These are phyloP conservation scores for Psettodes erumei DNA, from an alignment of 2,113 vertebrate genomes.

Conservation along the genomic window DNA sequence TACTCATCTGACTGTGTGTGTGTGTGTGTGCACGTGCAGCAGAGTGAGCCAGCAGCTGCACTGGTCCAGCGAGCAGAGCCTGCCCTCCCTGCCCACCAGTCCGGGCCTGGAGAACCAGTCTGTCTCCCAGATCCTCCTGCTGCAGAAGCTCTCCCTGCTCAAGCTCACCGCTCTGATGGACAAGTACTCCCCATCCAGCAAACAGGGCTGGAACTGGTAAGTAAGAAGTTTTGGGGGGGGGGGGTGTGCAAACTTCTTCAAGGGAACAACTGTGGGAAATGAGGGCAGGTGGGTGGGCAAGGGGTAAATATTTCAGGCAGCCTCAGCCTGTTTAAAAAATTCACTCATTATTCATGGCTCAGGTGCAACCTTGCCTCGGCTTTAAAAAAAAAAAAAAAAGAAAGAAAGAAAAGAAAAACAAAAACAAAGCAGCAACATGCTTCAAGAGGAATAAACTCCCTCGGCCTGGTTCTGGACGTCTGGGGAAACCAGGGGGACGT, in stretches of 20 bases:
- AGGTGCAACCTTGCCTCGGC: constrained; percentile 48
- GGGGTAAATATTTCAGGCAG: constrained; percentile 58
- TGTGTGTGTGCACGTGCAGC: constrained; percentile 33
- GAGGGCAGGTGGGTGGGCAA: constrained; percentile 29
- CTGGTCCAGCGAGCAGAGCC: constrained; percentile 80
- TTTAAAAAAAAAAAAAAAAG: constrained; percentile 23
- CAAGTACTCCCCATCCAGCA: constrained; percentile 88
- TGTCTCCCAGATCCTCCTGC: constrained; percentile 82
- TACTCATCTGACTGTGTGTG: not conserved
- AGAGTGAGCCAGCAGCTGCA: constrained; percentile 71
- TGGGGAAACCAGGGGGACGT: constrained; percentile 6
- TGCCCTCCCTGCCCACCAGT: constrained; percentile 59
- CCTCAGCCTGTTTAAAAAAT: constrained; percentile 55
- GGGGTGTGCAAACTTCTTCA: constrained; percentile 23
- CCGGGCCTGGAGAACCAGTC: constrained; percentile 77
- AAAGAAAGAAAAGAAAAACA: too few species aligned
- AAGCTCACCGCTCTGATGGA: constrained; percentile 91
- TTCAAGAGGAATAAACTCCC: constrained; percentile 29
- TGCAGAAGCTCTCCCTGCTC: constrained; percentile 87
- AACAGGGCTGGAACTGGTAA: constrained; percentile 94
- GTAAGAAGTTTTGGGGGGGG: constrained; percentile 23
- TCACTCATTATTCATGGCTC: constrained; percentile 68
- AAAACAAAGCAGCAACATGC: constrained; percentile 15
- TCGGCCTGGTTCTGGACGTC: too few species aligned
- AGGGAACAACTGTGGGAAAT: constrained; percentile 47